These are phyloP conservation scores for Gymnobelideus leadbeateri DNA, from an alignment of 2,113 vertebrate species.

Conservation along the genomic window DNA sequence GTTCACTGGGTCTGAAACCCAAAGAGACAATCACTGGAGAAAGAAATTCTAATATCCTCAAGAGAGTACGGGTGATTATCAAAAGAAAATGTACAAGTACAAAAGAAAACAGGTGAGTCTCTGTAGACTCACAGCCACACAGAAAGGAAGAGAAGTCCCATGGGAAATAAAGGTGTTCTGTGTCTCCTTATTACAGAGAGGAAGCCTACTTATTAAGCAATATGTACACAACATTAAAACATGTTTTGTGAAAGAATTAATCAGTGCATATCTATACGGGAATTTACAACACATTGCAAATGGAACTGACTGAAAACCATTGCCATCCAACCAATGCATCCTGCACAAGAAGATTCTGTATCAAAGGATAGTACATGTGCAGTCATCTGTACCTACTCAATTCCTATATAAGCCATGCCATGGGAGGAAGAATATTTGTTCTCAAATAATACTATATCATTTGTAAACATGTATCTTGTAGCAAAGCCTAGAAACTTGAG, in stretches of 20 bases:
- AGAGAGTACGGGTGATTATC: not conserved
- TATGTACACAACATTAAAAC: not conserved
- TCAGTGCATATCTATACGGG: not conserved
- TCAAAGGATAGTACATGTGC: not conserved
- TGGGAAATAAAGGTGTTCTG: not conserved
- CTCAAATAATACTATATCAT: not conserved
- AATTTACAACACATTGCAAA: not conserved
- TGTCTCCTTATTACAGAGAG: not conserved
- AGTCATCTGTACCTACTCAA: not conserved
- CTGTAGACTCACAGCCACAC: not conserved
- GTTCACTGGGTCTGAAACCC: not conserved
- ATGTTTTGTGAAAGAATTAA: not conserved
- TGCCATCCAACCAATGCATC: not conserved
- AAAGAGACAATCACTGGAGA: not conserved
- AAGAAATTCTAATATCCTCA: not conserved
- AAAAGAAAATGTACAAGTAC: not conserved
- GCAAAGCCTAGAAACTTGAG: not conserved
- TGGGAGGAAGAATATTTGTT: not conserved
- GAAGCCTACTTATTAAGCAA: not conserved
- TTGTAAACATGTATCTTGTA: not conserved
- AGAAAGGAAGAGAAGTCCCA: not conserved
- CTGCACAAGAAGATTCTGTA: not conserved
- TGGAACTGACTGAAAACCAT: not conserved
- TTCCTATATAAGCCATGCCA: not conserved
- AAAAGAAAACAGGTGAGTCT: not conserved